Conservation (phyloP, 2,797 vertebrate species). For the Cossypha polioptera region DNA sequence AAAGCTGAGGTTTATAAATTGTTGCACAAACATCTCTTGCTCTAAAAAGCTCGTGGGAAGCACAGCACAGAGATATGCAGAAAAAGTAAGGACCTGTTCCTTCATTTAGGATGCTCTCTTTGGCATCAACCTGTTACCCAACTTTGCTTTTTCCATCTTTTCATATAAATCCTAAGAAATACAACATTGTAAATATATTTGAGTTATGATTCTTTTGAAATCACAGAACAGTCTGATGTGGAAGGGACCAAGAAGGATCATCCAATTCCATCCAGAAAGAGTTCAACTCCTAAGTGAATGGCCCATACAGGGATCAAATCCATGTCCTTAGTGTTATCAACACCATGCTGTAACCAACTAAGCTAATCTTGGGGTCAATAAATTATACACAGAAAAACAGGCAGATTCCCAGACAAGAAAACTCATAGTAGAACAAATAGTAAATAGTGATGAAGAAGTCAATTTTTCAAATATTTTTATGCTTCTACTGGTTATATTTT, state of each 20-base stretch:
- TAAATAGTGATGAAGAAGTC: neutral
- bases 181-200: neutral
- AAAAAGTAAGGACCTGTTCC: neutral
- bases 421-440: neutral
- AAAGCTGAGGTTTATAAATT: neutral
- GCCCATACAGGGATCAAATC: neutral
- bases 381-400: neutral
- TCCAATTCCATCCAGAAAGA: neutral
- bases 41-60: neutral
- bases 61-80: rapidly evolving
- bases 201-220: neutral
- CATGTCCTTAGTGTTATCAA: neutral
- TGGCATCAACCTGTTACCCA: neutral
- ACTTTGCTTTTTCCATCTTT: neutral
- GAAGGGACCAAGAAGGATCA: neutral
- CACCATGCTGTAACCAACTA: neutral
- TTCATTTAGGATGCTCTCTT: neutral
- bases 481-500: neutral
- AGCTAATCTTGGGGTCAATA: neutral
- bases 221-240: neutral
- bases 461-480: neutral
- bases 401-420: neutral
- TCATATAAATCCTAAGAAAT: neutral
- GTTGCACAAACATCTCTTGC: neutral
- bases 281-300: neutral